phyloP scores from a whole-genome alignment of 2,113 vertebrate genomes.

The Connochaetes taurinus region DNA sequence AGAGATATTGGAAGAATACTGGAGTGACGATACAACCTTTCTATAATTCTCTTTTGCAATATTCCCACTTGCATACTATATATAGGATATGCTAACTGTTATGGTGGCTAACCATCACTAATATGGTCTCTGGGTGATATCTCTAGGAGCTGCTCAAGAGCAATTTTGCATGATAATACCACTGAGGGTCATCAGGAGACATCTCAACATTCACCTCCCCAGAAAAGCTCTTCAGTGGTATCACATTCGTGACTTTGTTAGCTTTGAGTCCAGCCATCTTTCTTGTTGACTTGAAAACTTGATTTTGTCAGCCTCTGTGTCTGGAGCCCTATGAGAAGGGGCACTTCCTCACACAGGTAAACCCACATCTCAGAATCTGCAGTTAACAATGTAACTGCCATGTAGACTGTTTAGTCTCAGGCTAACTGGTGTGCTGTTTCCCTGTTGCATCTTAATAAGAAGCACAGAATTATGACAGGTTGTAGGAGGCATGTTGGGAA shows the following conservation, averaged over 20 bases:
- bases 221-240: not conserved
- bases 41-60: not conserved
- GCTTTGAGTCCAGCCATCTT: not conserved
- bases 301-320: not conserved
- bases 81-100: not conserved
- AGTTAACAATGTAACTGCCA: not conserved
- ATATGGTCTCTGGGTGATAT: not conserved
- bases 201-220: not conserved
- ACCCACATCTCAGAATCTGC: not conserved
- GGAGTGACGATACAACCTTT: not conserved
- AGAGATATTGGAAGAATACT: not conserved
- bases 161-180: not conserved
- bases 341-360: not conserved
- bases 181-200: not conserved
- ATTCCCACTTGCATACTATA: not conserved
- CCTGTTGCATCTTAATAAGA: not conserved
- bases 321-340: fast-evolving
- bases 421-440: not conserved
- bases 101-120: not conserved
- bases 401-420: not conserved
- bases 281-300: not conserved
- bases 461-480: not conserved
- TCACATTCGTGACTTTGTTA: not conserved
- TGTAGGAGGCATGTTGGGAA: not conserved
- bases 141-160: not conserved